phyloP scores from a whole-genome alignment of 2,888 invertebrate genomes.

The Morpho achilles region DNA sequence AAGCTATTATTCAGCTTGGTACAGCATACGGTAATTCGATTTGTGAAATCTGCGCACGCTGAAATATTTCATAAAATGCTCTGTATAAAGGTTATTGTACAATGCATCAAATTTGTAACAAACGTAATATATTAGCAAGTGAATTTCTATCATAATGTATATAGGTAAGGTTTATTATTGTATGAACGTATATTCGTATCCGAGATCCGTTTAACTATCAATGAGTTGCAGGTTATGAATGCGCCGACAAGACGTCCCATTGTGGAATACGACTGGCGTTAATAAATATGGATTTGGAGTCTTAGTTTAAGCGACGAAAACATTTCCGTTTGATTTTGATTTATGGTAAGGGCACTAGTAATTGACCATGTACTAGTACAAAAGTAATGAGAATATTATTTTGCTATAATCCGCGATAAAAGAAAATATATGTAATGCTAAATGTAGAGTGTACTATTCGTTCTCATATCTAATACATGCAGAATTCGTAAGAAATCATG shows the following conservation, averaged over 20 bases:
- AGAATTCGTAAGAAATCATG: too few relatives aligned
- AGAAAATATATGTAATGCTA: too few relatives aligned
- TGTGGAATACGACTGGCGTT: slow-evolving; percentile 13
- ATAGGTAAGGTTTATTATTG: background rate
- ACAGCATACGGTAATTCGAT: background rate
- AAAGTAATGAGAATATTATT: too few relatives aligned
- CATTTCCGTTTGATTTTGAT: slow-evolving; percentile 7
- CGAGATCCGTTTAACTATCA: slow-evolving; percentile 17
- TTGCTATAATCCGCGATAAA: too few relatives aligned
- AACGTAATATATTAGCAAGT: background rate
- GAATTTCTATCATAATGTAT: background rate
- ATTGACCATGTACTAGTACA: too few relatives aligned
- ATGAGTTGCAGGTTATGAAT: slow-evolving; percentile 24
- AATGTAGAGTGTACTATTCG: too few relatives aligned
- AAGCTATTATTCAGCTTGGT: background rate
- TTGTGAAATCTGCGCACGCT: slow-evolving; percentile 1
- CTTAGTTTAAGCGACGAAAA: slow-evolving; percentile 2
- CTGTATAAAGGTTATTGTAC: slow-evolving; percentile 2
- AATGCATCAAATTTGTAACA: background rate
- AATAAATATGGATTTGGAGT: slow-evolving; percentile 15
- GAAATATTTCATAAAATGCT: background rate
- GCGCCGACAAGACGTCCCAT: slow-evolving; percentile 22
- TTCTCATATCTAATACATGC: too few relatives aligned
- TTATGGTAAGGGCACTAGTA: too few relatives aligned
- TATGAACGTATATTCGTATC: background rate